Base-by-base conservation (phyloP, 2,113 vertebrate species). In the Xenopus borealis region DNA sequence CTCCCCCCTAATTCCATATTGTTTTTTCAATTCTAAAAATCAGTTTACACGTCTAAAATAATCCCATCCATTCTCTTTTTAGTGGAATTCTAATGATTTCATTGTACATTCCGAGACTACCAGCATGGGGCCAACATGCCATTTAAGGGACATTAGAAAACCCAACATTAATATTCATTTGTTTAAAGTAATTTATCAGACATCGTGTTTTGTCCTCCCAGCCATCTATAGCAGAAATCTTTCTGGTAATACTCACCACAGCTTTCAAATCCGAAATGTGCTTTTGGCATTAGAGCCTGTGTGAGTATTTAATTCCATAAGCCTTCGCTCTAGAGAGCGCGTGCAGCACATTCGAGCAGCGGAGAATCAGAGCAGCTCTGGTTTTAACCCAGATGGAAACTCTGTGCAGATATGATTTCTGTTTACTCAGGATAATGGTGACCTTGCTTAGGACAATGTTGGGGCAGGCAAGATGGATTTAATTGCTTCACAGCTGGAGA, bases 391-490 rank as follows among this genome's bases (percentile, higher is more conserved):
- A 44, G 66, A 77, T 64, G 66, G 59, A 63, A 64, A 64, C 18
- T 63, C 59, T 18, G 13, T 44, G 44, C 74, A 77, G 74, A 77
- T 64, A 69, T 57, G 45, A 77, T 70, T 70, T 77, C 67, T 77
- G 74, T 70, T 69, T 53, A 59, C 74, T 70, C 74, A 70, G 74
- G 63, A 70, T 50, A 77, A 70, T 50, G 13, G 74, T 77, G 74
- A 77, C 74, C 74, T 77, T 77, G 74, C 40, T 77, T 45, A 70
- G 74, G 74, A 77, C 74, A 77, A 77, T 57, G 40, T 44, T 61
- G 57, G 23, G 30, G 61, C 57, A 46, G 55, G 67, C 74, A 77
- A 77, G 66, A 69, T 69, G 61, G 70, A 46, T 70, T 77, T 70
- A 63, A 77, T 77, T 77, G 23, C 74, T 40, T 46, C 66, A 70